A percentile compares a stretch with the other conserved stretches of the same genome.
These are phyloP conservation scores for Apodemus sylvaticus DNA, from an alignment of 2,113 vertebrate genomes.

Conservation along the genomic window DNA sequence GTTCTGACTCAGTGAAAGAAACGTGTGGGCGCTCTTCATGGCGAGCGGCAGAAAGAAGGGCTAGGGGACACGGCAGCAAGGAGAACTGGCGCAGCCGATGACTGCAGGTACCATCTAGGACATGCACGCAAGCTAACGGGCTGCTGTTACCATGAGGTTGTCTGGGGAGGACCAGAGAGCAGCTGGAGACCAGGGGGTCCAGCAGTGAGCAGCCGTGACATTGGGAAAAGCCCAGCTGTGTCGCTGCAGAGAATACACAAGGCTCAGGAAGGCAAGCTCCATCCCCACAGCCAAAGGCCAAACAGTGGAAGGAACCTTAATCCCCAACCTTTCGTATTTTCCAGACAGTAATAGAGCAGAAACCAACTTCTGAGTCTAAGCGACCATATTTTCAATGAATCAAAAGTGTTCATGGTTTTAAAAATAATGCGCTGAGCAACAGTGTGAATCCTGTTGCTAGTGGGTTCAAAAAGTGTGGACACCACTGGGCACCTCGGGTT, in stretches of 20 bases:
- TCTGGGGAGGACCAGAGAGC: not conserved
- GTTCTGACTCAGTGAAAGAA: not conserved
- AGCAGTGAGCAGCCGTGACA: not conserved
- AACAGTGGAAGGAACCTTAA: not conserved
- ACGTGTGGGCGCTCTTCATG: not conserved
- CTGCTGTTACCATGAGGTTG: not conserved
- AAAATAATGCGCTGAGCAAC: not conserved
- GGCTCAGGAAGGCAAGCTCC: not conserved
- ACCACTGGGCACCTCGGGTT: not conserved
- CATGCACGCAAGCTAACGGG: not conserved
- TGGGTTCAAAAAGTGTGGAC: not conserved
- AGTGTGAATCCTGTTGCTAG: not conserved
- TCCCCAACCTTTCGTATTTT: not conserved
- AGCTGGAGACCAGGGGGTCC: not conserved
- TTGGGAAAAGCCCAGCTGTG: not conserved
- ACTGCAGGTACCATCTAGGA: not conserved
- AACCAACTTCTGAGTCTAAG: conserved; percentile 19
- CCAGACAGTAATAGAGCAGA: conserved; percentile 16
- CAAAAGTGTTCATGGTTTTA: not conserved
- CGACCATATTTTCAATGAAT: not conserved
- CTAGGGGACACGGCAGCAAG: not conserved
- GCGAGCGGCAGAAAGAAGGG: not conserved
- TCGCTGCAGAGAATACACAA: not conserved
- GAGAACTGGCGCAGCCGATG: not conserved
- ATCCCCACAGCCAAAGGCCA: not conserved